Percentiles rank a stretch among this genome's conserved stretches.
These are phyloP conservation scores for Glaucopsyche alexis DNA, from an alignment of 2,888 invertebrate species.

Conservation along the genomic window DNA sequence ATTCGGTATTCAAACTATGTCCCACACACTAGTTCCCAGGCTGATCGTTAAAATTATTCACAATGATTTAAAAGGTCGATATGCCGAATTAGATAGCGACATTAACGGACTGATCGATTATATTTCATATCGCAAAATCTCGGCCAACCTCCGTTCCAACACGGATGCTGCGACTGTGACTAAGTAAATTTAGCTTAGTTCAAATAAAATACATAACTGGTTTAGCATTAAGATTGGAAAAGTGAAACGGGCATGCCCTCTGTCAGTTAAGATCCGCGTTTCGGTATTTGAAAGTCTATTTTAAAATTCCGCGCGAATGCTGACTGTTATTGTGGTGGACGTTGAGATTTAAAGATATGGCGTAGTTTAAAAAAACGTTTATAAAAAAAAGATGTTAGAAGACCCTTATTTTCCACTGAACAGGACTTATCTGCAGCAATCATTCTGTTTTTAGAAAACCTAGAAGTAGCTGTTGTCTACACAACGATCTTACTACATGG, in stretches of 20 bases:
- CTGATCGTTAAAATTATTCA: conserved; percentile 8
- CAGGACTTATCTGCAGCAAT: too few species aligned
- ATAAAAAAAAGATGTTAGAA: too few species aligned
- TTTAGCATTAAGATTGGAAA: conserved; percentile 37
- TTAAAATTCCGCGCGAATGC: conserved; percentile 24
- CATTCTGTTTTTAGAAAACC: too few species aligned
- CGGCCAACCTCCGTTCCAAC: conserved; percentile 55
- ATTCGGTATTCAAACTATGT: conserved; percentile 7
- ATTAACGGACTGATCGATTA: conserved; percentile 31
- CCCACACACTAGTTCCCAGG: conserved; percentile 19
- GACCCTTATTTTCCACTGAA: too few species aligned
- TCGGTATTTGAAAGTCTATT: conserved; percentile 21
- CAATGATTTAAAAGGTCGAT: conserved; percentile 5
- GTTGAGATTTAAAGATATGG: neutral
- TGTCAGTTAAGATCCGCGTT: conserved; percentile 23
- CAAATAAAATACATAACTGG: conserved; percentile 42
- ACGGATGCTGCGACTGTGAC: conserved; percentile 40
- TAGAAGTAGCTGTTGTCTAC: too few species aligned
- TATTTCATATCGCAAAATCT: conserved; percentile 44
- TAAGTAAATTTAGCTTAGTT: conserved; percentile 46
- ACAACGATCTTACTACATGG: too few species aligned
- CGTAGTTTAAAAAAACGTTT: neutral
- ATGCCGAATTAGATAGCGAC: conserved; percentile 3
- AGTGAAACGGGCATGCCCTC: conserved; percentile 30
- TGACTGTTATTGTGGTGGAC: conserved; percentile 9